phyloP scores from a whole-genome alignment of 2,888 invertebrate species.

The Busseola fusca region DNA sequence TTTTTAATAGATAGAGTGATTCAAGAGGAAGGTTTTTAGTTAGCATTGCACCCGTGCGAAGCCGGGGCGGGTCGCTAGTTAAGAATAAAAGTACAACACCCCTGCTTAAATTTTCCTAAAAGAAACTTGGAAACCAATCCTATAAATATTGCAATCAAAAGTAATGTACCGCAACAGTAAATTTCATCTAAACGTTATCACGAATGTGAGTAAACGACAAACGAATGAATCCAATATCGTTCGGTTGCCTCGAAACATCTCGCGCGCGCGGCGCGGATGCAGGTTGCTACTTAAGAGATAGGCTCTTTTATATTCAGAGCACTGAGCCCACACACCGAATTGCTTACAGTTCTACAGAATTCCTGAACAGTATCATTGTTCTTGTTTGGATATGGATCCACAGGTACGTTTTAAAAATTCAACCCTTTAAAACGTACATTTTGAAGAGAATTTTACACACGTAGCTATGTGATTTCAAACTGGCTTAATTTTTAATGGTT shows the following conservation, averaged over 20 bases:
- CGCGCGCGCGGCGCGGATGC: constrained; percentile 68
- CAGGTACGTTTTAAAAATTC: constrained; percentile 55
- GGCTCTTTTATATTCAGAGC: constrained; percentile 75
- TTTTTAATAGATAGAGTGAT: too few relatives aligned
- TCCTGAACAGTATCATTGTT: constrained; percentile 63
- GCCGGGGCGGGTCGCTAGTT: too few relatives aligned
- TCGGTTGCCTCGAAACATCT: constrained; percentile 64
- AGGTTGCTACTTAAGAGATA: constrained; percentile 65
- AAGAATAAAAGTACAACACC: neutral
- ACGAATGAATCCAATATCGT: constrained; percentile 69
- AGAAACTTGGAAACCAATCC: constrained; percentile 4
- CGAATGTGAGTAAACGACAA: constrained; percentile 59
- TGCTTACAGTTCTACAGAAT: constrained; percentile 67
- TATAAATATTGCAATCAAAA: constrained; percentile 37
- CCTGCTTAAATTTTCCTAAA: neutral
- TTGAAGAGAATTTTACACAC: constrained; percentile 31
- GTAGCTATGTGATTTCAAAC: constrained; percentile 32
- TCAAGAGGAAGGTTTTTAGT: too few relatives aligned
- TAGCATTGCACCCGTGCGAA: too few relatives aligned
- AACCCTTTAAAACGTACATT: constrained; percentile 39
- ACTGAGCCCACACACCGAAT: constrained; percentile 64
- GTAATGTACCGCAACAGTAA: constrained; percentile 44
- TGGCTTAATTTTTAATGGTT: constrained; percentile 27
- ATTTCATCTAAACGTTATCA: constrained; percentile 48
- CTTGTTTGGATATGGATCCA: constrained; percentile 62